Conservation (phyloP, 2,797 vertebrate genomes). For the Hyperoplus immaculatus region DNA sequence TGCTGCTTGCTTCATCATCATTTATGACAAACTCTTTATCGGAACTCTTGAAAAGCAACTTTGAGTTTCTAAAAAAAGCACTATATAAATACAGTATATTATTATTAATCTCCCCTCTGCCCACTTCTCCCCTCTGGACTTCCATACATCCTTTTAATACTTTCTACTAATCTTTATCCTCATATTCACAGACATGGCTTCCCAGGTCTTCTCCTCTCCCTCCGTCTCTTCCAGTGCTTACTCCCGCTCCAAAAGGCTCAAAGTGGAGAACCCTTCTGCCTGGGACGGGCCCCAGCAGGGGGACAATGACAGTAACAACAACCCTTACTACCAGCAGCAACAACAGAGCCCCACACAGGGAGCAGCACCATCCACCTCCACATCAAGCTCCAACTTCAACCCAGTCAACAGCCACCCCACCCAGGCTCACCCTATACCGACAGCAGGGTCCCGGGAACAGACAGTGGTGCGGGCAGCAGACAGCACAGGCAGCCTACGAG, state of each 20-base stretch:
- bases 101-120: background rate
- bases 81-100: too few relatives aligned
- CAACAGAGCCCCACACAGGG: slow-evolving; percentile 86
- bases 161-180: background rate
- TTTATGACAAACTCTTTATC: background rate
- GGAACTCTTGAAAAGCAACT: too few relatives aligned
- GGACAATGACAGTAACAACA: slow-evolving; percentile 75
- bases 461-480: slow-evolving; percentile 93
- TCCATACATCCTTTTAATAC: background rate
- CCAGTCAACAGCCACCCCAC: slow-evolving; percentile 85
- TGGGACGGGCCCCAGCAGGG: slow-evolving; percentile 95
- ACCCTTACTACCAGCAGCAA: slow-evolving; percentile 89
- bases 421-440: slow-evolving; percentile 73
- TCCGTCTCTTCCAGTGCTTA: slow-evolving; percentile 98
- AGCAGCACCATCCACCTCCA: slow-evolving; percentile 89
- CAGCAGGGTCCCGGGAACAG: slow-evolving; percentile 87
- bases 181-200: slow-evolving; percentile 91
- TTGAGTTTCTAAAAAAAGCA: too few relatives aligned
- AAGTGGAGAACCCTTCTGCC: slow-evolving; percentile 91
- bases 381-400: slow-evolving; percentile 89
- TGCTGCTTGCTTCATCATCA: background rate
- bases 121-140: background rate
- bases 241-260: slow-evolving; percentile 96
- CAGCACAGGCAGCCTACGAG: slow-evolving; percentile 91
- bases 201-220: slow-evolving; percentile 97